Percentiles rank a stretch among this genome's conserved stretches.
Conservation (phyloP, 2,797 vertebrate genomes). For the Sebastes itinus region DNA sequence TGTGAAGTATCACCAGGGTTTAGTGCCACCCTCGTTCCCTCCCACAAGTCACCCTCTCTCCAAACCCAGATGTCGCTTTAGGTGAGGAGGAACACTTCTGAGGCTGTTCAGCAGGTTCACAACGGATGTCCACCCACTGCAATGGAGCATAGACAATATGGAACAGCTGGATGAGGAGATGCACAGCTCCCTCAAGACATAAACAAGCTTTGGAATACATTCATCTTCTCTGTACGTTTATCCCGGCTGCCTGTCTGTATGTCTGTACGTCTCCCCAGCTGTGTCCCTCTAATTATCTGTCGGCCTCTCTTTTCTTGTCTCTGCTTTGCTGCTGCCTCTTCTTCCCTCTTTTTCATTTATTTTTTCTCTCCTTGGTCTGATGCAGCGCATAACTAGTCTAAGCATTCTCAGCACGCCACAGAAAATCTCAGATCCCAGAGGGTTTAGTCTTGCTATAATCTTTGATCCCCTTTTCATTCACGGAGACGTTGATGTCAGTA, state of each 20-base stretch:
- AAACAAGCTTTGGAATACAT: neutral
- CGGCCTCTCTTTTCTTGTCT: neutral
- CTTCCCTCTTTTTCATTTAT: neutral
- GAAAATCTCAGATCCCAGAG: neutral
- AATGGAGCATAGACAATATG: slow-evolving; percentile 20
- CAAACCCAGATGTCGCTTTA: slow-evolving; percentile 29
- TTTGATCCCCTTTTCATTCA: neutral
- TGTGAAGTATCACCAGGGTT: neutral
- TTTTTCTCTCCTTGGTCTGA: neutral
- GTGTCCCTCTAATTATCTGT: slow-evolving; percentile 27
- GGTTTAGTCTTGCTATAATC: neutral
- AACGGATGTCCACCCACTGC: slow-evolving; percentile 19
- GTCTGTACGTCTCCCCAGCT: neutral
- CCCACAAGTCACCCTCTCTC: neutral
- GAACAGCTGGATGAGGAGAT: slow-evolving; percentile 54
- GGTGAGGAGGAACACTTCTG: slow-evolving; percentile 12
- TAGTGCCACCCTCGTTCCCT: neutral
- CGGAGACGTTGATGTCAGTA: neutral
- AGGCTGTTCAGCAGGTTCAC: slow-evolving; percentile 27
- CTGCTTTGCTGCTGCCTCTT: neutral
- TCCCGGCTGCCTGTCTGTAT: slow-evolving; percentile 1
- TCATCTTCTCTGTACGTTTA: slow-evolving; percentile 31
- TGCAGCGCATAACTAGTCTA: neutral
- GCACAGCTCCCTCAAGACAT: slow-evolving; percentile 34
- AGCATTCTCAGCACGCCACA: neutral